Evolutionary conservation across 1,140 invertebrate species (phyloP).

Genomic region (Bradysia coprophila): DNA sequence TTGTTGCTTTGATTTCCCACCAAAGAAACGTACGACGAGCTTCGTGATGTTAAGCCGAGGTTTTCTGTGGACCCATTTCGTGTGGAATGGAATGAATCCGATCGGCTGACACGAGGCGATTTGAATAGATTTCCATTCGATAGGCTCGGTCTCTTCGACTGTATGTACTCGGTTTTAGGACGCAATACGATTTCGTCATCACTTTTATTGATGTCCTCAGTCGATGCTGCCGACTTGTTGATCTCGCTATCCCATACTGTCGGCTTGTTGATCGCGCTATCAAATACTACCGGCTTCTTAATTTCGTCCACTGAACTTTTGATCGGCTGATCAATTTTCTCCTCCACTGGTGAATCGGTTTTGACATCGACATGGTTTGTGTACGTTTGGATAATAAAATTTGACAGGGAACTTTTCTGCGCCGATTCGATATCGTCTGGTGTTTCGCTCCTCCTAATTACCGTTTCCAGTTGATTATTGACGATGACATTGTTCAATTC

Average conservation of each 20-base stretch:
- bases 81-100: conserved; percentile 17
- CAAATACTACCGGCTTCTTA: neutral
- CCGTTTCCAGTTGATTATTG: conserved; percentile 16
- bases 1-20: neutral
- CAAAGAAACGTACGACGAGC: conserved; percentile 15
- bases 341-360: too few species aligned
- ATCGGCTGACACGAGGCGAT: conserved; percentile 4
- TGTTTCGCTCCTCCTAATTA: conserved; percentile 11
- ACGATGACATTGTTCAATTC: conserved; percentile 16
- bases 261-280: neutral
- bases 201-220: neutral
- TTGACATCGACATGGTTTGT: neutral
- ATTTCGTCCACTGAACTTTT: too few species aligned
- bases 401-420: conserved; percentile 17
- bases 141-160: neutral
- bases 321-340: too few species aligned
- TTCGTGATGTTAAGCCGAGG: conserved; percentile 7
- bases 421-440: conserved; percentile 13
- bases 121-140: neutral
- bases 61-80: neutral
- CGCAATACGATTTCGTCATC: neutral
- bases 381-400: conserved; percentile 14
- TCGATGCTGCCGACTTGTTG: neutral
- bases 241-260: neutral
- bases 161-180: neutral